Evolutionary conservation across 2,113 vertebrate genomes (phyloP).

Genomic region (Chunga burmeisteri): DNA sequence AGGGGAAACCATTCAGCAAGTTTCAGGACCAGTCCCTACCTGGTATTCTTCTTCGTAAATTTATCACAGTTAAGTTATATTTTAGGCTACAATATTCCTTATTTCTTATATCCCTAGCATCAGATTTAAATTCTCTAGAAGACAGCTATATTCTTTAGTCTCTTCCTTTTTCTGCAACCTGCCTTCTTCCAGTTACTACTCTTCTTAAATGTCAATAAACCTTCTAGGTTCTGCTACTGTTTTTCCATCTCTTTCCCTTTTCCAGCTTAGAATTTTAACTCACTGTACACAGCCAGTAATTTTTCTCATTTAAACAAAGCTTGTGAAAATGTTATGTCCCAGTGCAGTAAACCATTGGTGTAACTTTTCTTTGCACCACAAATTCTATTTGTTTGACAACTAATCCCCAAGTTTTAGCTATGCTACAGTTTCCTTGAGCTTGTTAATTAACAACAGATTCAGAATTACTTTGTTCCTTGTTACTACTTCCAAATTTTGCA

Average conservation of each 20-base stretch:
- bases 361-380: neutral
- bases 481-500: neutral
- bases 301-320: slow-evolving; percentile 2
- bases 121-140: neutral
- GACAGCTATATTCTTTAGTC: neutral
- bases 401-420: neutral
- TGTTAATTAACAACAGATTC: neutral
- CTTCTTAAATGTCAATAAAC: neutral
- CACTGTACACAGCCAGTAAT: neutral
- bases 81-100: neutral
- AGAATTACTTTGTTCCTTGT: neutral
- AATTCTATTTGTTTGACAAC: neutral
- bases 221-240: neutral
- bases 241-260: neutral
- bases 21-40: neutral
- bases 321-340: slow-evolving; percentile 23
- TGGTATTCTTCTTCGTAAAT: neutral
- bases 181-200: neutral
- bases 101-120: neutral
- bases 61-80: neutral
- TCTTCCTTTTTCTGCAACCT: neutral
- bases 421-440: neutral
- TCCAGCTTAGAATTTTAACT: neutral
- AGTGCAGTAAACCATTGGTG: neutral
- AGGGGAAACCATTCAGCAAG: neutral